Evolutionary conservation across 2,113 vertebrate genomes (phyloP).

Genomic region (Pseudonaja textilis): DNA sequence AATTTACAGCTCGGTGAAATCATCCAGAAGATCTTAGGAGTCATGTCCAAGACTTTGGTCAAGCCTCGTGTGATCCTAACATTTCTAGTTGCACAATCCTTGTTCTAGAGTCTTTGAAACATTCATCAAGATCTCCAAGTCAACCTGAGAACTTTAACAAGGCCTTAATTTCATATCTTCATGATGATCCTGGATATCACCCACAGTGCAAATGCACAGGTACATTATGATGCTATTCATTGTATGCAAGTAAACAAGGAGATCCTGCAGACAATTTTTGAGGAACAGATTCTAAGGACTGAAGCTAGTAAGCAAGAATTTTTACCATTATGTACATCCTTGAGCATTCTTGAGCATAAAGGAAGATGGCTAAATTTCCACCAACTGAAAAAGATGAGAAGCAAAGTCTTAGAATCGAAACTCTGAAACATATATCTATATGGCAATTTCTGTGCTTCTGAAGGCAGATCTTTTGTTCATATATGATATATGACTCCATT

Average conservation of each 20-base stretch:
- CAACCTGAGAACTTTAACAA: background rate
- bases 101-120: background rate
- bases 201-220: background rate
- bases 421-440: background rate
- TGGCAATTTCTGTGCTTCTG: background rate
- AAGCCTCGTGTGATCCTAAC: background rate
- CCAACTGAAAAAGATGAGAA: background rate
- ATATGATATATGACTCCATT: background rate
- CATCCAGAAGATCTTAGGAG: background rate
- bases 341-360: background rate
- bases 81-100: background rate
- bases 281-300: background rate
- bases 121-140: background rate
- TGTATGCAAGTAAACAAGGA: background rate
- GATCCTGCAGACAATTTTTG: background rate
- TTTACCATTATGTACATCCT: background rate
- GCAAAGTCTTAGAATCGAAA: background rate
- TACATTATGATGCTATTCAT: background rate
- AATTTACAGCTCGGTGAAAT: background rate
- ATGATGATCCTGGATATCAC: background rate
- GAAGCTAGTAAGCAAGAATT: background rate
- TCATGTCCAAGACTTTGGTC: background rate
- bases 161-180: background rate
- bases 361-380: background rate
- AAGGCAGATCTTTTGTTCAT: background rate